Conservation (phyloP, 2,113 vertebrate genomes). For the Sylvietta virens region DNA sequence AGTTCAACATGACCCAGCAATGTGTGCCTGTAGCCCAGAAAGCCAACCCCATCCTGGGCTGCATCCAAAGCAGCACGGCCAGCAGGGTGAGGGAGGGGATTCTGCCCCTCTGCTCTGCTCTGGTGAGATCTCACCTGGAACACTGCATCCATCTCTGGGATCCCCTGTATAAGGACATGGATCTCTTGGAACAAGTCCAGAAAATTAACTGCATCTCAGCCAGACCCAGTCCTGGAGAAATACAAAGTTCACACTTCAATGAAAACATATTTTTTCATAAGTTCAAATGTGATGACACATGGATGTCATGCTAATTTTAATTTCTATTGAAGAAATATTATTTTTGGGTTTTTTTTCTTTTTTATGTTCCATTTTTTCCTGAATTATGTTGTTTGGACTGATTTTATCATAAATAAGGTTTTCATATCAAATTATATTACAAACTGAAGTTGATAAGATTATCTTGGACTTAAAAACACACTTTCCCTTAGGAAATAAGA, state of each 20-base stretch:
- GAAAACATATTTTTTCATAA: background rate
- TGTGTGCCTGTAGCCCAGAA: background rate
- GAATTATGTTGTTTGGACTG: background rate
- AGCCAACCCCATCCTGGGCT: background rate
- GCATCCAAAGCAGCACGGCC: accelerated
- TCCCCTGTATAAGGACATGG: background rate
- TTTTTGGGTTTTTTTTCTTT: background rate
- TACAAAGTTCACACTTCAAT: background rate
- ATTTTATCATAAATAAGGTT: background rate
- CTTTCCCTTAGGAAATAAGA: background rate
- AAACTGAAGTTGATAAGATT: background rate
- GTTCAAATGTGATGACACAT: background rate
- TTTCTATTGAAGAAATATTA: background rate
- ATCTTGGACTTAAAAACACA: background rate
- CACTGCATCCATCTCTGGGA: background rate
- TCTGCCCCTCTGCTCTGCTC: background rate
- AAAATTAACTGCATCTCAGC: background rate
- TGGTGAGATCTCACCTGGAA: background rate
- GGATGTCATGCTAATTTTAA: background rate
- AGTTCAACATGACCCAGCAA: too few species aligned
- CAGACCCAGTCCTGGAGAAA: background rate
- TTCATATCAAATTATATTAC: background rate
- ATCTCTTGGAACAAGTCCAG: background rate
- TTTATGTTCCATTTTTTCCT: background rate
- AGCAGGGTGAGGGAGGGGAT: accelerated